phyloP scores from a whole-genome alignment of 2,113 vertebrate species.

The Ageneiosus marmoratus region DNA sequence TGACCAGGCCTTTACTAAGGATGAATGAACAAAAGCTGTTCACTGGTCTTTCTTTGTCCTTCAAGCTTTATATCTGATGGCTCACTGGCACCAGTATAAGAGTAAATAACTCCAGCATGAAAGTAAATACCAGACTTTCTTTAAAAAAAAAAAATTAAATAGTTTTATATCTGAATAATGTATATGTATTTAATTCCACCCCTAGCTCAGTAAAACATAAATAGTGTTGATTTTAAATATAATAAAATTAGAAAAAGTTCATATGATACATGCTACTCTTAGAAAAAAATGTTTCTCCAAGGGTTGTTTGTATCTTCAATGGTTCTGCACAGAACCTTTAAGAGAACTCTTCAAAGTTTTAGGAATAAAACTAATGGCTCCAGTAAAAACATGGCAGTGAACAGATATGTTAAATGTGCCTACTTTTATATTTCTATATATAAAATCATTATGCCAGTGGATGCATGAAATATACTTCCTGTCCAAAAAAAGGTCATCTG shows the following conservation, averaged over 20 bases:
- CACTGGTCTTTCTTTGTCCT: too few relatives aligned
- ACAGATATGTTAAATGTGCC: neutral
- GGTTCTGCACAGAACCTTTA: neutral
- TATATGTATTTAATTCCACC: neutral
- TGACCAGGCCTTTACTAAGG: neutral
- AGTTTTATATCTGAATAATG: neutral
- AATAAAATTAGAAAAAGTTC: neutral
- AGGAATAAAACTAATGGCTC: neutral
- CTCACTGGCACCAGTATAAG: neutral
- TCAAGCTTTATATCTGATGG: too few relatives aligned
- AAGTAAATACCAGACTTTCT: too few relatives aligned
- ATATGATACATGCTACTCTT: neutral
- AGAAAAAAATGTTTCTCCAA: neutral
- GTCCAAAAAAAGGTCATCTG: neutral
- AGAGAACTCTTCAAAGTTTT: neutral
- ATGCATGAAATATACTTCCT: neutral
- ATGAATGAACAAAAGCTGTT: neutral
- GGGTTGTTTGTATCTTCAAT: neutral
- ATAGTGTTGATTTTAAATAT: neutral
- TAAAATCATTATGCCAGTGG: neutral
- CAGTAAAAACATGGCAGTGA: neutral
- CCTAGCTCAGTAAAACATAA: neutral
- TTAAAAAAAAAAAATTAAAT: too few relatives aligned
- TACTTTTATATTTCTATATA: neutral
- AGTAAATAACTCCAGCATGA: too few relatives aligned